A percentile compares a stretch with the other conserved stretches of the same genome.
phyloP scores from a whole-genome alignment of 1,140 invertebrate genomes.

The Pentalonia nigronervosa region DNA sequence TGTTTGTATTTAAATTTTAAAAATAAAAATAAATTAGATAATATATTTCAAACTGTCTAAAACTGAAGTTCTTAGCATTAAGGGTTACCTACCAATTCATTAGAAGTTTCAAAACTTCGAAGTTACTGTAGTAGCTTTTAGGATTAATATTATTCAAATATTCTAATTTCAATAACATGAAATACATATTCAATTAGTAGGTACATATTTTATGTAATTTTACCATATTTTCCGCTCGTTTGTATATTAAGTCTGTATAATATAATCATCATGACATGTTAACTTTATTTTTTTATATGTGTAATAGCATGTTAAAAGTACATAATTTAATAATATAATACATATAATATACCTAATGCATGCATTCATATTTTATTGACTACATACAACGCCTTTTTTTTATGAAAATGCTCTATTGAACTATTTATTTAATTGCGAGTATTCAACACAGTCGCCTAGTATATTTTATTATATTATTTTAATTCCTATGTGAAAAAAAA shows the following conservation, averaged over 20 bases:
- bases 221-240: neutral
- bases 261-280: slow-evolving; percentile 12
- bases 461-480: neutral
- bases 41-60: neutral
- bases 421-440: slow-evolving; percentile 1
- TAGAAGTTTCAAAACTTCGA: slow-evolving; percentile 7
- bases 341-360: neutral
- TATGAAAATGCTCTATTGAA: neutral
- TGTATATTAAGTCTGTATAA: neutral
- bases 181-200: slow-evolving; percentile 2
- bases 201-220: slow-evolving; percentile 9
- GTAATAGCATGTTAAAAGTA: neutral
- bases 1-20: neutral
- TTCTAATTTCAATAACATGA: slow-evolving; percentile 18
- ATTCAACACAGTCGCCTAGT: neutral
- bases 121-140: slow-evolving; percentile 16
- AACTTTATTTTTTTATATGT: neutral
- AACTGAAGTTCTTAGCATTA: neutral
- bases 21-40: neutral
- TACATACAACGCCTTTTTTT: slow-evolving; percentile 14
- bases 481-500: neutral
- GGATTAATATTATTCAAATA: slow-evolving; percentile 18
- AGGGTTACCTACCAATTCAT: neutral
- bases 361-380: slow-evolving; percentile 2
- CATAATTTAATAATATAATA: neutral